These are phyloP conservation scores for Pelosia muscerda DNA, from an alignment of 2,888 invertebrate genomes.

Conservation along the genomic window DNA sequence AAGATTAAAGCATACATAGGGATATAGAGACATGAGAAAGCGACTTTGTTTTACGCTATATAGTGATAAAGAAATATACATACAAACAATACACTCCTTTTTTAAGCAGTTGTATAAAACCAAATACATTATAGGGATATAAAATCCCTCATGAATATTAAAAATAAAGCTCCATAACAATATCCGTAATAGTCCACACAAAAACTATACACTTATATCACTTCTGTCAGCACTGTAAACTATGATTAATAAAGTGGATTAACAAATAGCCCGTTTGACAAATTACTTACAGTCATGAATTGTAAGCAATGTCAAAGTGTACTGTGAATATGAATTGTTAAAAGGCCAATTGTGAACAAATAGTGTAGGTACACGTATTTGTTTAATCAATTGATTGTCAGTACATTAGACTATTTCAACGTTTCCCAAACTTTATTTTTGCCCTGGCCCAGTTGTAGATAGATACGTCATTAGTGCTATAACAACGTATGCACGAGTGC, in stretches of 20 bases:
- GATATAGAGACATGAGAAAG: no score
- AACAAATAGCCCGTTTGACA: slow-evolving; percentile 5
- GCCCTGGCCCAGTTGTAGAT: no score
- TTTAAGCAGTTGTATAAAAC: background rate
- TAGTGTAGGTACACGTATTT: background rate
- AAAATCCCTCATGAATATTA: background rate
- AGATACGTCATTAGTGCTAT: no score
- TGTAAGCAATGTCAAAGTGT: slow-evolving; percentile 11
- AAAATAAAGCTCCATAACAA: background rate
- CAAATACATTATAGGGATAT: background rate
- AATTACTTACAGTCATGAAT: slow-evolving; percentile 8
- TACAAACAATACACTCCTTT: background rate
- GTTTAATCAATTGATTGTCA: background rate
- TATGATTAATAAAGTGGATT: slow-evolving; percentile 1
- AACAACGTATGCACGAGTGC: no score
- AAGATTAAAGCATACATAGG: no score
- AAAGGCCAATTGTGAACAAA: slow-evolving; percentile 10
- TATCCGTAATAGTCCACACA: background rate
- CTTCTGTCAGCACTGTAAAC: background rate
- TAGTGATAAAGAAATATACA: background rate
- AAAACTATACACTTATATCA: background rate
- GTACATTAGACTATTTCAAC: background rate
- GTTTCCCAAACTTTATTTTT: background rate
- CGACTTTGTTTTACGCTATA: no score
- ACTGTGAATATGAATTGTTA: slow-evolving; percentile 6